A percentile compares a stretch with the other conserved stretches of the same genome.
Evolutionary conservation across 2,888 invertebrate species (phyloP).

Genomic region (Noctua pronuba): DNA sequence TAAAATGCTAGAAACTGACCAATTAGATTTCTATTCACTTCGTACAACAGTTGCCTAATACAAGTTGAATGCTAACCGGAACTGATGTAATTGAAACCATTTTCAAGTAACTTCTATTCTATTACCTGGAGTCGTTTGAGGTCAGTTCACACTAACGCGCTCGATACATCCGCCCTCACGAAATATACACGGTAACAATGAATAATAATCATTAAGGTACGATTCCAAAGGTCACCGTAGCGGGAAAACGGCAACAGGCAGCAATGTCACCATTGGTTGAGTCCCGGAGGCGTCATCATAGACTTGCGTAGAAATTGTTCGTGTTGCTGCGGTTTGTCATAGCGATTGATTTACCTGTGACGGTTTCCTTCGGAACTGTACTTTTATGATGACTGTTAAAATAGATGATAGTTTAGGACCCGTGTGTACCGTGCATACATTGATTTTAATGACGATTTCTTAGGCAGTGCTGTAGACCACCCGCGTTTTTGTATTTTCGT

Average conservation of each 20-base stretch:
- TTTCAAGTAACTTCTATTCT: conserved; percentile 7
- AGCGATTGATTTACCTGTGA: background rate
- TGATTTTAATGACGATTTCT: background rate
- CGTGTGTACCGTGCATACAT: background rate
- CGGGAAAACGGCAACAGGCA: background rate
- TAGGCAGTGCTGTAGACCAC: background rate
- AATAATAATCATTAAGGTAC: background rate
- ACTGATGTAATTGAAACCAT: conserved; percentile 35
- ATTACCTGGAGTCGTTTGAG: conserved; percentile 15
- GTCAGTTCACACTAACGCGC: conserved; percentile 7
- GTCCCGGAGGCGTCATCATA: background rate
- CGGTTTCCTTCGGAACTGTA: background rate
- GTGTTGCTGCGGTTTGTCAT: background rate
- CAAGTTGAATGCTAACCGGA: conserved; percentile 29
- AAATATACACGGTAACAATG: conserved; percentile 6
- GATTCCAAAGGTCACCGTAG: background rate
- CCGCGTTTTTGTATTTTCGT: background rate
- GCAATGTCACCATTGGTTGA: background rate
- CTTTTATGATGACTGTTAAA: background rate
- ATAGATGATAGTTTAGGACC: background rate
- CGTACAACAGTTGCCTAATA: conserved; percentile 36
- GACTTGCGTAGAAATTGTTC: background rate
- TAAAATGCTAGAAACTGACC: conserved; percentile 8
- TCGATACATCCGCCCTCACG: background rate
- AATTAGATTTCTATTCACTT: conserved; percentile 40